These are phyloP conservation scores for Sitobion miscanthi DNA, from an alignment of 1,140 invertebrate species.

Conservation along the genomic window DNA sequence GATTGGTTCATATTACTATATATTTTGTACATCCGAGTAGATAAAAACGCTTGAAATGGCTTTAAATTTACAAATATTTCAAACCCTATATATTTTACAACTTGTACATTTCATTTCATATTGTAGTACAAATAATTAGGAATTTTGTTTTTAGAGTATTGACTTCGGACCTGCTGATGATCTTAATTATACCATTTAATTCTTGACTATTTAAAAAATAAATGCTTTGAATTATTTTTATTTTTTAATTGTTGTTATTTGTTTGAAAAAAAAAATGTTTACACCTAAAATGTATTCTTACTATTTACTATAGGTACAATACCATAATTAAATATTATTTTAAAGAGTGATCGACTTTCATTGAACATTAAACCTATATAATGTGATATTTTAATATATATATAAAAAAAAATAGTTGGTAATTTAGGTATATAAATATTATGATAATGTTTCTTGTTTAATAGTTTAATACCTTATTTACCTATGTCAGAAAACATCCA, in stretches of 20 bases:
- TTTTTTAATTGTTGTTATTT: constrained; percentile 31
- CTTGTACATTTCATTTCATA: constrained; percentile 11
- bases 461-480: too few relatives aligned
- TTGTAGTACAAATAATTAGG: background rate
- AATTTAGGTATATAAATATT: background rate
- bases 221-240: constrained; percentile 28
- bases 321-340: background rate
- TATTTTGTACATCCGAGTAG: background rate
- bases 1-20: background rate
- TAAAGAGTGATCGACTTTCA: too few relatives aligned
- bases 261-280: background rate
- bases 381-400: background rate
- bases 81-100: background rate
- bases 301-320: background rate
- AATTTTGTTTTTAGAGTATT: constrained; percentile 8
- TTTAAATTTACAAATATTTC: constrained; percentile 25
- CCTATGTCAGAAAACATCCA: background rate
- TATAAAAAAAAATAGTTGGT: background rate
- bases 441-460: too few relatives aligned
- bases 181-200: background rate
- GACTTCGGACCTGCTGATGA: background rate
- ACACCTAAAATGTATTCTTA: background rate
- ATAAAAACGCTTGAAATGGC: background rate
- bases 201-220: background rate
- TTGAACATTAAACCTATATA: too few relatives aligned